Evolutionary conservation across 2,888 invertebrate species (phyloP), one percentile per base, ranked within the genome.

Genomic region (Chironomus riparius): DNA sequence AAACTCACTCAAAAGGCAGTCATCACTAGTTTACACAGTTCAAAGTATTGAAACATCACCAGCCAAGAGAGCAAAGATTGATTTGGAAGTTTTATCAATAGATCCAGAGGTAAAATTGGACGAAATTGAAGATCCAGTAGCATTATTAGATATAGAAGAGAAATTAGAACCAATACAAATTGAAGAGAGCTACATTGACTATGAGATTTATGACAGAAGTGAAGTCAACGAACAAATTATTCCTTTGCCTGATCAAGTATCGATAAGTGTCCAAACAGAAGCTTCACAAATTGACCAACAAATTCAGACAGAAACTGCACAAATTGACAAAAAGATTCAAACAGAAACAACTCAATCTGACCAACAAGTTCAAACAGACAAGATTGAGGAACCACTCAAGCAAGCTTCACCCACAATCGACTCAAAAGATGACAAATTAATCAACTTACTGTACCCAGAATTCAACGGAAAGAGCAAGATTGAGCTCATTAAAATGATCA

Each of bases 371-470:
- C 65, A 21, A 24, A 65, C 24, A 56, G 21, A 22, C 24, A 65
- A 21, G 4, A 65, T 22, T 24, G 65, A 65, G 13, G 21, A 15
- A 22, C 6, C 22, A 15, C 1, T 18, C 1, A 12, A 62, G 6
- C 2, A 4, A 71, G 56, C n/a, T n/a, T 6, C 10, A 21, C 1
- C 47, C n/a, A 21, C 12, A 24, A n/a, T n/a, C n/a, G 69, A 47
- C 6, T 38, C 69, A 7, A 69, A 72, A 48, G 74, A 74, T 10
- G 74, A 74, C 5, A 48, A 68, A 50, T 4, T 74, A 5, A 47
- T 74, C 12, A 22, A 22, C 0, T 24, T 68, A n/a, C 28, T 74
- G 0, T 74, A 74, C 24, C 74, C 74, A 13, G 68, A 74, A 22
- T 74, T 68, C 24, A 50, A 2, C 1, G 68, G 7, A 4, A 12